phyloP scores from a whole-genome alignment of 2,888 invertebrate species.

The Diadromus collaris region DNA sequence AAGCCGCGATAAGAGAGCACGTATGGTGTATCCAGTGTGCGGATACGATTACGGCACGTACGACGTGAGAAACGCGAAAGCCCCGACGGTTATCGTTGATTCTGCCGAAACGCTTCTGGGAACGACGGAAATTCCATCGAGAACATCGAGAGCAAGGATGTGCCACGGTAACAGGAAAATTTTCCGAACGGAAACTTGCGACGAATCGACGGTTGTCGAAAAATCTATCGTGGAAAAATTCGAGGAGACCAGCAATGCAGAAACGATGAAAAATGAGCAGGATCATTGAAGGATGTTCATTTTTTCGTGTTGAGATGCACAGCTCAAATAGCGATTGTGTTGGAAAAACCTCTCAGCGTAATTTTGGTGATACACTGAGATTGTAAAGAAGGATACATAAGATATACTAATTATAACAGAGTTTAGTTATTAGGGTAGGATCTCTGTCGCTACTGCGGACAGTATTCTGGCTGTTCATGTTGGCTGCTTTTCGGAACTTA shows the following conservation, averaged over 20 bases:
- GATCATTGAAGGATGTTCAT: background rate
- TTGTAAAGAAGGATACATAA: too few relatives aligned
- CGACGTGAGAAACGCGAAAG: slow-evolving; percentile 54
- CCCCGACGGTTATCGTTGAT: slow-evolving; percentile 29
- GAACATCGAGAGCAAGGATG: slow-evolving; percentile 25
- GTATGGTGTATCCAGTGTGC: slow-evolving; percentile 67
- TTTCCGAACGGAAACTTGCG: background rate
- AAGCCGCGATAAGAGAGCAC: slow-evolving; percentile 66
- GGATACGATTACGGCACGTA: slow-evolving; percentile 66
- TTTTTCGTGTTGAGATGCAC: background rate
- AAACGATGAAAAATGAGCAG: background rate
- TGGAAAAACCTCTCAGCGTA: background rate
- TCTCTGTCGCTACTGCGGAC: too few relatives aligned
- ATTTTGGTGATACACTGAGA: too few relatives aligned
- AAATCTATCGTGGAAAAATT: background rate
- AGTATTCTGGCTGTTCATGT: too few relatives aligned
- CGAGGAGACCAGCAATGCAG: background rate
- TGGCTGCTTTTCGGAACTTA: background rate
- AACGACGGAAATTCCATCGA: slow-evolving; percentile 21
- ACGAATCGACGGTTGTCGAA: slow-evolving; percentile 9
- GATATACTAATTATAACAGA: too few relatives aligned
- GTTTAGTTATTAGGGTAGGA: too few relatives aligned
- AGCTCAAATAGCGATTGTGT: background rate
- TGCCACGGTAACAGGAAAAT: background rate
- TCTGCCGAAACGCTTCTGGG: slow-evolving; percentile 22